Percentiles rank a stretch among this genome's conserved stretches.
phyloP scores from a whole-genome alignment of 1,140 invertebrate genomes.

The Pogonomyrmex barbatus region DNA sequence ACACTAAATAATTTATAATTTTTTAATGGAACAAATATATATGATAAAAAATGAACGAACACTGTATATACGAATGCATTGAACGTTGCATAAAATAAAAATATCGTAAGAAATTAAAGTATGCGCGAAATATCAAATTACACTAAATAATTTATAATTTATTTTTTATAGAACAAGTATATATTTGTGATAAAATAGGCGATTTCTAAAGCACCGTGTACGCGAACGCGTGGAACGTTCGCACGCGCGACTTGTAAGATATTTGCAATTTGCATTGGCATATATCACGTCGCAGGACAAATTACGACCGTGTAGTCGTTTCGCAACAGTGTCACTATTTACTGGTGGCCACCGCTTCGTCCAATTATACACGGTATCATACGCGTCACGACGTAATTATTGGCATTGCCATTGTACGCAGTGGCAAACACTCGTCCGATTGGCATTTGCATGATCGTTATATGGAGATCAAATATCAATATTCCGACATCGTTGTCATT shows the following conservation, averaged over 20 bases:
- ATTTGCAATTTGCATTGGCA: slow-evolving; percentile 51
- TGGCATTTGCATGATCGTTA: slow-evolving; percentile 39
- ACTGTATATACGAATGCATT: too few relatives aligned
- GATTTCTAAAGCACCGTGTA: neutral
- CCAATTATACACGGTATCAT: slow-evolving; percentile 59
- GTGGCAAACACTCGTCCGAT: slow-evolving; percentile 40
- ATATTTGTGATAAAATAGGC: neutral
- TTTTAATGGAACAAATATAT: too few relatives aligned
- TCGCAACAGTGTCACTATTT: slow-evolving; percentile 51
- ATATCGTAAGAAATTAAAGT: neutral
- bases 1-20: neutral
- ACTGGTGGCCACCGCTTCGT: slow-evolving; percentile 39
- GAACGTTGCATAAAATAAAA: neutral
- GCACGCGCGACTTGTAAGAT: slow-evolving; percentile 35
- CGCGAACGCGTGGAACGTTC: neutral
- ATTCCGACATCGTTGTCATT: neutral
- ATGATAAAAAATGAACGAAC: too few relatives aligned
- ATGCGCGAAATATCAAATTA: neutral
- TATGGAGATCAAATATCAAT: slow-evolving; percentile 50
- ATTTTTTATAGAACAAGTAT: neutral
- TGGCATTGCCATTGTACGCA: slow-evolving; percentile 40
- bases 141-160: neutral
- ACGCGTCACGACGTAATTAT: slow-evolving; percentile 60
- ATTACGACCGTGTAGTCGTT: slow-evolving; percentile 48
- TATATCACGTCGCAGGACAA: slow-evolving; percentile 36